These are phyloP conservation scores for Drosophila triauraria DNA, from an alignment of 1,140 invertebrate genomes.

Conservation along the genomic window DNA sequence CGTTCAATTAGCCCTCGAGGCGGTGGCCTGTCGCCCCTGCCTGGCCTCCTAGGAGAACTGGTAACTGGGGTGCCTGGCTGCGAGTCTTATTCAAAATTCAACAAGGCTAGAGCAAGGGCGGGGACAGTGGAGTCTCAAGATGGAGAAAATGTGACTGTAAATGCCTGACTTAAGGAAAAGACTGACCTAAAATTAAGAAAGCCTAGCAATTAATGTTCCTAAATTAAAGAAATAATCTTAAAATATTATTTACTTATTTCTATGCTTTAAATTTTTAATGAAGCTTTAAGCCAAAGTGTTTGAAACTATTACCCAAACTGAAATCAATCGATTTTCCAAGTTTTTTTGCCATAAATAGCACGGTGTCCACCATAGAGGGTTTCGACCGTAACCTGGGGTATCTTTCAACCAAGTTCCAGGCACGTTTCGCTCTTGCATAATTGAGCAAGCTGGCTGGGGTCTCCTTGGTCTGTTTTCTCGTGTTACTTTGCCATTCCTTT, in stretches of 20 bases:
- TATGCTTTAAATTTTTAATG: too few relatives aligned
- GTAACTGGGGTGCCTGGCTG: conserved; percentile 2
- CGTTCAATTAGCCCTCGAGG: conserved; percentile 77
- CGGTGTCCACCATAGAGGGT: not conserved
- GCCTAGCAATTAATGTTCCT: not conserved
- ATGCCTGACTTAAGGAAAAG: not conserved
- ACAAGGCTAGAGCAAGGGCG: conserved; percentile 40
- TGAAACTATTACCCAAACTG: not conserved
- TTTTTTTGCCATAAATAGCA: not conserved
- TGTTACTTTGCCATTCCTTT: conserved; percentile 32
- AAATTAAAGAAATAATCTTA: not conserved
- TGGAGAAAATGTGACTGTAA: too few relatives aligned
- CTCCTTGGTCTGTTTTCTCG: conserved; percentile 1
- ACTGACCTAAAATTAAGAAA: too few relatives aligned
- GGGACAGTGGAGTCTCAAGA: conserved; percentile 8
- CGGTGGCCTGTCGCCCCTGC: conserved; percentile 6
- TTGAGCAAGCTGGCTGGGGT: conserved; percentile 53
- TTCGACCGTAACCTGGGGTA: conserved; percentile 17
- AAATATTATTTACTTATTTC: not conserved
- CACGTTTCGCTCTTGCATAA: conserved; percentile 74
- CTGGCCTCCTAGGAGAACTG: not conserved
- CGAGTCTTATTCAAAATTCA: conserved; percentile 53
- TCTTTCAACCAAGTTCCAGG: conserved; percentile 48
- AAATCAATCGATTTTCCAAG: not conserved
- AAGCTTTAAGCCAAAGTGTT: too few relatives aligned